Evolutionary conservation across 1,140 invertebrate species (phyloP), one percentile per base, ranked within the genome.

Genomic region (Heliconius congener): DNA sequence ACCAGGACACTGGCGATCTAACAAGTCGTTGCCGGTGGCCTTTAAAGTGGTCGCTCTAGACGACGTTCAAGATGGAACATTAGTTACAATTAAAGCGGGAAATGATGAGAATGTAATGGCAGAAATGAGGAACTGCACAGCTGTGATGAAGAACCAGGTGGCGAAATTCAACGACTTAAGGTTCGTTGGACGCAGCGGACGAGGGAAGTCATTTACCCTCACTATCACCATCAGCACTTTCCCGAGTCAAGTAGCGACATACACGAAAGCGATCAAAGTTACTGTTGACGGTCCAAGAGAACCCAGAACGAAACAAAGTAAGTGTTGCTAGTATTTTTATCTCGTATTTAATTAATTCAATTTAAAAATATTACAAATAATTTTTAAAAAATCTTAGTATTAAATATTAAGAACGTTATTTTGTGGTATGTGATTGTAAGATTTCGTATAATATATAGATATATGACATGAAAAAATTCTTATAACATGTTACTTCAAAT

Each of bases 231-330:
- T 99, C 83, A 97, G 97, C 83, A 98, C 98, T 16, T 97, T 96
- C 84, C 99, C 99, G 72, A 97, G 97, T 60, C 98, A 99, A 95
- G 97, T 99, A 46, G 97, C 98, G 23, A 99, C 98, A 18, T 99
- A 99, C 93, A 97, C 96, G 83, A 99, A 99, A 95, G 99, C 99
- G 39, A 99, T 99, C 93, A 99, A 99, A 96, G 99, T 99, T 46
- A 99, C 99, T 27, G 99, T 99, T 23, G 99, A 99, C 94, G 99
- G 99, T 86, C 99, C 99, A 1, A 95, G 99, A 89, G 99, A 99
- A 95, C 99, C 99, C 8, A 96, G 99, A 92, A 99, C 98, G 80
- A 99, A 99, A 96, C 98, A 98, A 94, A 98, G 98, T 99, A 97
- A 99, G 98, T 98, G 81, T 74, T 72, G 70, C 13, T 75, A 57